Evolutionary conservation across 2,113 vertebrate species (phyloP).

Genomic region (Polyodon spathula): DNA sequence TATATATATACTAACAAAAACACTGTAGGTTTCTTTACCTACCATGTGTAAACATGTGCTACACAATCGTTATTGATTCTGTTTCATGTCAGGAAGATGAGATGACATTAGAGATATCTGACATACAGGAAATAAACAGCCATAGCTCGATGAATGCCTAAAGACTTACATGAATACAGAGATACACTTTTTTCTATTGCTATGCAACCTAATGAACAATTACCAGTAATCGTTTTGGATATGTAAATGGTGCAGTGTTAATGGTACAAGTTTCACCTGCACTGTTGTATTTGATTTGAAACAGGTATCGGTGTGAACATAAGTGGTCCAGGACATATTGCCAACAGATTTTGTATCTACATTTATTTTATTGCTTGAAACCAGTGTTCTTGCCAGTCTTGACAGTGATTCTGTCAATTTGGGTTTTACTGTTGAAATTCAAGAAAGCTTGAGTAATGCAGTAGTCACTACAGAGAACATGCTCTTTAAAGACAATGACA

Average conservation of each 20-base stretch:
- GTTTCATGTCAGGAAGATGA: too few species aligned
- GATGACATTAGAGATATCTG: too few species aligned
- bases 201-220: neutral
- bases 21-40: too few species aligned
- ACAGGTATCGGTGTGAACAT: conserved; percentile 33
- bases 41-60: too few species aligned
- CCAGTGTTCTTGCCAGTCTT: conserved; percentile 49
- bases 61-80: too few species aligned
- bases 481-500: too few species aligned
- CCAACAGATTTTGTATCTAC: conserved; percentile 52
- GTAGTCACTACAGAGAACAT: too few species aligned
- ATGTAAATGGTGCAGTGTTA: conserved; percentile 17
- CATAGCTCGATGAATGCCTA: too few species aligned
- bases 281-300: conserved; percentile 30
- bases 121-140: too few species aligned
- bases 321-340: conserved; percentile 40
- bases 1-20: too few species aligned
- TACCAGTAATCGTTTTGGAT: conserved; percentile 5
- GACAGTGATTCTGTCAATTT: conserved; percentile 53
- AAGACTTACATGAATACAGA: too few species aligned
- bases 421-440: conserved; percentile 36
- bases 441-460: conserved; percentile 1
- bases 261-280: conserved; percentile 19
- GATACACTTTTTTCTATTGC: too few species aligned
- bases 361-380: conserved; percentile 54